Percentiles rank a stretch among this genome's conserved stretches.
phyloP scores from a whole-genome alignment of 2,888 invertebrate species.

The Chrysodeixis includens region DNA sequence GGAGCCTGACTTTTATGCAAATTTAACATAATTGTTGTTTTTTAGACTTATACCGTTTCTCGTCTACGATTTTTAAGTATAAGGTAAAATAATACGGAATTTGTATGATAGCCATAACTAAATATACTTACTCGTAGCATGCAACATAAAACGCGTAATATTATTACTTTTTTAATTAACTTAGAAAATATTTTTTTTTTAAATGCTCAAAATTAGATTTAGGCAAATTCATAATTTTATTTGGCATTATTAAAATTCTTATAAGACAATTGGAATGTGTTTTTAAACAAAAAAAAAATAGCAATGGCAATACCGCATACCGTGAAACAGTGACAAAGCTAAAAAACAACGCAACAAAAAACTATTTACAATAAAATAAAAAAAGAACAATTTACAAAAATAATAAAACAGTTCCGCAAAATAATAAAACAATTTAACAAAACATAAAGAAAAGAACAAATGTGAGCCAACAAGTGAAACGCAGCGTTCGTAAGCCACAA shows the following conservation, averaged over 20 bases:
- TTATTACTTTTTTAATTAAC: neutral
- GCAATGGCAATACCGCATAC: neutral
- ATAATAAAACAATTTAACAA: neutral
- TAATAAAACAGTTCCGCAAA: constrained; percentile 7
- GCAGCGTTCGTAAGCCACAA: constrained; percentile 50
- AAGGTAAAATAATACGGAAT: neutral
- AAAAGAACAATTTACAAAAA: neutral
- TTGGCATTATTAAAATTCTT: neutral
- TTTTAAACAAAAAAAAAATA: neutral
- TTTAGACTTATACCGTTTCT: constrained; percentile 66
- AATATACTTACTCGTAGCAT: neutral
- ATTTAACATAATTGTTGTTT: constrained; percentile 74
- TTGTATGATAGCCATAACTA: neutral
- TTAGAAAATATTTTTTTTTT: neutral
- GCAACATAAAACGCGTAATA: neutral
- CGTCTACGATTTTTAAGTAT: neutral
- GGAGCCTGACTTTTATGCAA: constrained; percentile 84
- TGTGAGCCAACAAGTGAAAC: constrained; percentile 44
- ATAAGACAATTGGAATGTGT: neutral
- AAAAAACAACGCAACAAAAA: neutral
- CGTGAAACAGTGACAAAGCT: neutral
- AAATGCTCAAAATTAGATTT: neutral
- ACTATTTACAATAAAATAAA: neutral
- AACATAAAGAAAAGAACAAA: neutral
- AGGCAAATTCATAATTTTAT: neutral